phyloP scores from a whole-genome alignment of 2,113 vertebrate genomes.

The Lynx canadensis region DNA sequence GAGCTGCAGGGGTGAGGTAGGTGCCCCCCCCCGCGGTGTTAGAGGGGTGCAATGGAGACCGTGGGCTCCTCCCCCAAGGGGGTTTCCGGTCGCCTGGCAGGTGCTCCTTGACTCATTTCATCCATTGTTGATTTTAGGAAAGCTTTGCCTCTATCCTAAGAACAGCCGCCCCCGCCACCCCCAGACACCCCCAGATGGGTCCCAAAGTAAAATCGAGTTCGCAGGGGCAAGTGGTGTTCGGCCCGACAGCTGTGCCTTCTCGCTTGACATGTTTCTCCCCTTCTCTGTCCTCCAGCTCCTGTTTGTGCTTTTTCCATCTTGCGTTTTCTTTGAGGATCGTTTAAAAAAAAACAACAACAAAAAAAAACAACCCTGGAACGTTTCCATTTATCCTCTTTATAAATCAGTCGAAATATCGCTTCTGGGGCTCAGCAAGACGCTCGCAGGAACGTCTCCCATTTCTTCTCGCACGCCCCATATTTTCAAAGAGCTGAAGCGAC shows the following conservation, averaged over 20 bases:
- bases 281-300: fast-evolving
- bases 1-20: not conserved
- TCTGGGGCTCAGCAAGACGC: not conserved
- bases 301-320: not conserved
- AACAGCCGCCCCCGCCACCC: not conserved
- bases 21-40: too few relatives aligned
- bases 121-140: too few relatives aligned
- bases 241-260: fast-evolving
- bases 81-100: too few relatives aligned
- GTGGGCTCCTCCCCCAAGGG: too few relatives aligned
- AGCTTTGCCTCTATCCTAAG: too few relatives aligned
- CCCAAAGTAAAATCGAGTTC: fast-evolving
- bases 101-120: too few relatives aligned
- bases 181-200: fast-evolving
- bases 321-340: not conserved
- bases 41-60: fast-evolving
- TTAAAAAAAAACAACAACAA: not conserved
- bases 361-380: not conserved
- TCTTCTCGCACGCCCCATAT: not conserved
- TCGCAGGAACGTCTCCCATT: not conserved
- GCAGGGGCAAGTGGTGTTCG: fast-evolving
- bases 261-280: not conserved
- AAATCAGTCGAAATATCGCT: fast-evolving
- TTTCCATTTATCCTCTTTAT: not conserved
- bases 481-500: not conserved